These are phyloP conservation scores for Pseudomyrmex sp. DNA, from an alignment of 1,140 invertebrate species.

Conservation along the genomic window DNA sequence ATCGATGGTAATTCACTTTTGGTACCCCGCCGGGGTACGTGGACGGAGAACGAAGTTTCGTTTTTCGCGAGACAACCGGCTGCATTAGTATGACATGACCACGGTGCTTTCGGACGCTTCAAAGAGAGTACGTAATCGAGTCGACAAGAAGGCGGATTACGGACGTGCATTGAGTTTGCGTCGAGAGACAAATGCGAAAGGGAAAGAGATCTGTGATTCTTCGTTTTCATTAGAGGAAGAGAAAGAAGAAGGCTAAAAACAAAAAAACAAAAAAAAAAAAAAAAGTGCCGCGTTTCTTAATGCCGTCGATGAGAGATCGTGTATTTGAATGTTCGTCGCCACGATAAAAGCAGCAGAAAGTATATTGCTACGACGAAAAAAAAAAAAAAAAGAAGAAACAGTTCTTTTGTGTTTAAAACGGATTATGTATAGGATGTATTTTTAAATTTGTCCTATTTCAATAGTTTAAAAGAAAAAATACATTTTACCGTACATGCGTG, in stretches of 20 bases:
- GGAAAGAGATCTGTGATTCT: not conserved
- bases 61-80: slow-evolving; percentile 45
- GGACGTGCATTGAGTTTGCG: not conserved
- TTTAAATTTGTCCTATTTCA: not conserved
- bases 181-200: slow-evolving; percentile 1
- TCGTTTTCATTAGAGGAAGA: not conserved
- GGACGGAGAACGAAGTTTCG: slow-evolving; percentile 47
- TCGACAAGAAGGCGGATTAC: slow-evolving; percentile 13
- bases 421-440: not conserved
- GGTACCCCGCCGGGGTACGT: slow-evolving; percentile 29
- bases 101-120: not conserved
- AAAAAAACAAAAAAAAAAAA: no score
- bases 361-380: no score
- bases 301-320: not conserved
- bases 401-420: no score
- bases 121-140: not conserved
- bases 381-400: no score
- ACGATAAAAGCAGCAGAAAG: not conserved
- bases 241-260: not conserved
- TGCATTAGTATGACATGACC: not conserved
- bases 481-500: not conserved
- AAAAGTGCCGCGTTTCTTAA: not conserved
- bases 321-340: not conserved
- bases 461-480: not conserved
- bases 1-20: slow-evolving; percentile 39